Evolutionary conservation across 2,797 vertebrate species (phyloP).

Genomic region (Fistularia commersonii): DNA sequence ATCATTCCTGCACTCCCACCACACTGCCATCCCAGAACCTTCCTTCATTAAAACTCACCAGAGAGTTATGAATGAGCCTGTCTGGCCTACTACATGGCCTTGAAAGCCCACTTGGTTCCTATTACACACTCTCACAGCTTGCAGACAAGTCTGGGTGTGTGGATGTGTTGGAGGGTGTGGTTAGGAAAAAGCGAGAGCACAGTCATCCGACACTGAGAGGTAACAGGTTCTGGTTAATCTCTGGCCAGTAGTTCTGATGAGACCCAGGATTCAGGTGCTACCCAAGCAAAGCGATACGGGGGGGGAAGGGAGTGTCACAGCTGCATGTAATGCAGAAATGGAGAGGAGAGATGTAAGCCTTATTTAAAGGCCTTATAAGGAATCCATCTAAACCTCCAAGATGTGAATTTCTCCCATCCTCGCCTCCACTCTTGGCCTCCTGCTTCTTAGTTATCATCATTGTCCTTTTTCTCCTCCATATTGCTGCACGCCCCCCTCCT

Average conservation of each 20-base stretch:
- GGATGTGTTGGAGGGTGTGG: conserved; percentile 12
- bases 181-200: conserved; percentile 12
- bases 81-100: conserved; percentile 68
- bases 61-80: conserved; percentile 82
- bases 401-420: conserved; percentile 13
- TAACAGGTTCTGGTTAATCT: conserved; percentile 82
- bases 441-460: conserved; percentile 16
- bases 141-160: conserved; percentile 28
- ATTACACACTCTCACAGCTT: conserved; percentile 71
- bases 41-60: conserved; percentile 78
- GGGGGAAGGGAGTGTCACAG: neutral
- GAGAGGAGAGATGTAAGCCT: conserved; percentile 10
- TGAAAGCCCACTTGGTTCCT: conserved; percentile 87
- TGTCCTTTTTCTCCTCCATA: conserved; percentile 4
- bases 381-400: conserved; percentile 21
- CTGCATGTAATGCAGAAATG: conserved; percentile 13
- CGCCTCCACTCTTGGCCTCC: conserved; percentile 11
- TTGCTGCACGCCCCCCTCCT: conserved; percentile 16
- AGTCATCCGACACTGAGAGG: conserved; percentile 77
- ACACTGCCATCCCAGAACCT: conserved; percentile 56
- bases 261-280: conserved; percentile 83
- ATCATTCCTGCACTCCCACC: conserved; percentile 51
- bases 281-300: conserved; percentile 11
- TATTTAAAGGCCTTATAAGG: conserved; percentile 15
- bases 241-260: conserved; percentile 90